Evolutionary conservation across 1,140 invertebrate genomes (phyloP), one percentile per base, ranked within the genome.

Genomic region (Elysia chlorotica): DNA sequence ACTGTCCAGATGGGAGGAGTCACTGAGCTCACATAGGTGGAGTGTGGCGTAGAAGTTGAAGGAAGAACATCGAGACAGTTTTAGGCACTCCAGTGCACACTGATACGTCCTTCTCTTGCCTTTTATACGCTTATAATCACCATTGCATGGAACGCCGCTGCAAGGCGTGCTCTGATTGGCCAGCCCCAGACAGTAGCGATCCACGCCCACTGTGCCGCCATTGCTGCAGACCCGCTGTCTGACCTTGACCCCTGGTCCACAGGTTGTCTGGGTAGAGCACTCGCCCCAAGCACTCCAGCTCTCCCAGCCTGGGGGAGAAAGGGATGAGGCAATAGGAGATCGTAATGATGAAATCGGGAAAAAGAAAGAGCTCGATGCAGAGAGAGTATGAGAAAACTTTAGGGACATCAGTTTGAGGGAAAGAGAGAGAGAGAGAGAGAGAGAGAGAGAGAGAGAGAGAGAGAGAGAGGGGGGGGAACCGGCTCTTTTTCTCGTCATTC

Each of bases 171-270:
- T 76, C 71, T 84, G 70, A 62, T 76, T 79, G 48, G 63, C 66
- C n/a, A 75, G 71, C 5, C 82, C 84, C n/a, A 82, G 65, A 73
- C 84, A 85, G 67, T 79, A 80, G 1, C 80, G 61, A 59, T 85
- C 82, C 1, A 81, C 73, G 1, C 80, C 82, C 1, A 77, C 69
- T 23, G 69, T 77, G 2, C 83, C 83, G 10, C 78, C 77, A 69
- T 79, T 74, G n/a, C 54, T 61, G 73, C 84, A 85, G 19, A 59
- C 67, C 14, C 84, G 74, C 41, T 71, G 63, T 25, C 82, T 73
- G 6, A 65, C 31, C 33, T 78, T 77, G 23, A 71, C 61, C 19
- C 84, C 84, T 10, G n/a, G 54, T 10, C 84, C 84, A 78, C 84
- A 85, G 0, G 79, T 79, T 0, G 33, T 71, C 28, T 78, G 48